These are phyloP conservation scores for Oryzaephilus surinamensis DNA, from an alignment of 1,140 invertebrate genomes.

Conservation along the genomic window DNA sequence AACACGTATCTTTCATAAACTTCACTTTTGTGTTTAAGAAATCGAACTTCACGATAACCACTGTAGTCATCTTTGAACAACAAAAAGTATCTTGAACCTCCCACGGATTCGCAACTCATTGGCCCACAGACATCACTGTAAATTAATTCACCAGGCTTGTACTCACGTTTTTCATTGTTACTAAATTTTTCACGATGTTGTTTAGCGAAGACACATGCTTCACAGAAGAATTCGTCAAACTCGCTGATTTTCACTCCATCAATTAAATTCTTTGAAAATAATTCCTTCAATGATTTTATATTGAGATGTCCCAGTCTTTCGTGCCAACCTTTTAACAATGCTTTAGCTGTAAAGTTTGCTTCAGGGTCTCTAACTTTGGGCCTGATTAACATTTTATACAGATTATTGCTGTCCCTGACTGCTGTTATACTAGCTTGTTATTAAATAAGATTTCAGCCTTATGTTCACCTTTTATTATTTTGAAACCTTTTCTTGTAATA, in stretches of 20 bases:
- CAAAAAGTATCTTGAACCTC: slow-evolving; percentile 18
- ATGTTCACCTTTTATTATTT: slow-evolving; percentile 2
- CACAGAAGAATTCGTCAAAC: slow-evolving; percentile 27
- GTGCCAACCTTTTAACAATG: slow-evolving; percentile 2
- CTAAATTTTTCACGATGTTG: slow-evolving; percentile 23
- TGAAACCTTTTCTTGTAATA: slow-evolving; percentile 16
- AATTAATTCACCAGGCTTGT: slow-evolving; percentile 9
- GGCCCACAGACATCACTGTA: slow-evolving; percentile 29
- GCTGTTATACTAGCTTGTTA: background rate
- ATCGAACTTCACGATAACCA: slow-evolving; percentile 25
- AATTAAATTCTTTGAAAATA: background rate
- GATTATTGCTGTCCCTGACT: too few species aligned
- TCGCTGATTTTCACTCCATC: slow-evolving; percentile 1
- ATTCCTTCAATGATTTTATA: slow-evolving; percentile 1
- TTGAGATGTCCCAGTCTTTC: slow-evolving; percentile 8
- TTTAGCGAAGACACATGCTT: slow-evolving; percentile 33
- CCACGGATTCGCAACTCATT: slow-evolving; percentile 15
- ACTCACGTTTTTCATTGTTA: too few species aligned
- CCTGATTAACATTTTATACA: too few species aligned
- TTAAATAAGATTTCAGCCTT: slow-evolving; percentile 4
- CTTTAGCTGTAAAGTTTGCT: background rate
- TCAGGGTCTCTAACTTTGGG: background rate
- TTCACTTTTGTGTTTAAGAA: slow-evolving; percentile 27
- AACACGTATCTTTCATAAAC: too few species aligned
- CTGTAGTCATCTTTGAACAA: slow-evolving; percentile 26